These are phyloP conservation scores for Verasper variegatus DNA, from an alignment of 2,113 vertebrate genomes.

Conservation along the genomic window DNA sequence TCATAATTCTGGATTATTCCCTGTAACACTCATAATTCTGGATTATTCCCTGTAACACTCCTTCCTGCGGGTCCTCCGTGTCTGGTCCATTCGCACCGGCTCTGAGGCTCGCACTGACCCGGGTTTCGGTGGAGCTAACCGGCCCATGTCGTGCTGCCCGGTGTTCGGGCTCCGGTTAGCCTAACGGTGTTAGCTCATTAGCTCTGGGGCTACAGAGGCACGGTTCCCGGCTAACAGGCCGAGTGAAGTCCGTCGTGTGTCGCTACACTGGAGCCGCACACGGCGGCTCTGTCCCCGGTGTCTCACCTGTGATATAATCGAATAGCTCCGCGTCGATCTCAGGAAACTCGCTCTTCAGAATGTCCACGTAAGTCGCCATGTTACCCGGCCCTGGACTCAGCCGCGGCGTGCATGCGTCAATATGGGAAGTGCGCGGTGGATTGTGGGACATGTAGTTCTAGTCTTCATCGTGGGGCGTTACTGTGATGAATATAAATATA, in stretches of 20 bases:
- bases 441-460: slow-evolving; percentile 61
- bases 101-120: background rate
- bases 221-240: background rate
- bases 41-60: background rate
- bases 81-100: background rate
- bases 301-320: slow-evolving; percentile 92
- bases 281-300: background rate
- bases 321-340: slow-evolving; percentile 93
- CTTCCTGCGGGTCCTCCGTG: background rate
- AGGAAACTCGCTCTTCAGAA: slow-evolving; percentile 95
- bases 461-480: background rate
- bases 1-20: background rate
- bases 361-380: slow-evolving; percentile 96
- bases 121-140: background rate
- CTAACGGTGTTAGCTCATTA: slow-evolving; percentile 32
- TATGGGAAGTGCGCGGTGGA: slow-evolving; percentile 27
- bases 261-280: background rate
- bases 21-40: background rate
- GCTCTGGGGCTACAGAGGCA: background rate
- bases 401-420: slow-evolving; percentile 68
- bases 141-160: slow-evolving; percentile 20
- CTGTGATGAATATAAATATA: background rate
- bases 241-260: background rate
- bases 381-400: slow-evolving; percentile 75
- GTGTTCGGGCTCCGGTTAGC: background rate